These are phyloP conservation scores for Conus ventricosus DNA, from an alignment of 1,140 invertebrate genomes.

Conservation along the genomic window DNA sequence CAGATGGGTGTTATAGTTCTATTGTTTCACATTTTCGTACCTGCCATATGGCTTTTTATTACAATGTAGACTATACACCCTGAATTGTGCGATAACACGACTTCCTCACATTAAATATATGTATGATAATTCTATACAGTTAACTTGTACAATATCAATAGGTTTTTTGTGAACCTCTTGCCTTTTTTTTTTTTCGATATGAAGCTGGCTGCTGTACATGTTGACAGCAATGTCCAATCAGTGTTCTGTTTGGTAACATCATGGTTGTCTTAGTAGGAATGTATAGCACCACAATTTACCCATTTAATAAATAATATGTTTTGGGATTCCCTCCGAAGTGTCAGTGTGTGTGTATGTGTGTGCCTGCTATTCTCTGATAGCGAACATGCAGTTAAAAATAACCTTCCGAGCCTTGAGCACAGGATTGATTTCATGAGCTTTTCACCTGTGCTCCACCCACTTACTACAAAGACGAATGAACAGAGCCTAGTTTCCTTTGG, in stretches of 20 bases:
- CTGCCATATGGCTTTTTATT: neutral
- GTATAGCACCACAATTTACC: conserved; percentile 42
- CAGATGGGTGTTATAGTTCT: conserved; percentile 5
- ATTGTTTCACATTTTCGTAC: neutral
- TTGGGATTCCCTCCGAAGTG: conserved; percentile 37
- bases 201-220: conserved; percentile 22
- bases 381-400: too few relatives aligned
- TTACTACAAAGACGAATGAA: too few relatives aligned
- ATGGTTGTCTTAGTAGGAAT: conserved; percentile 42
- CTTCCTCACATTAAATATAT: conserved; percentile 20
- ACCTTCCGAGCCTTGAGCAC: too few relatives aligned
- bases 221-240: conserved; percentile 25
- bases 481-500: too few relatives aligned
- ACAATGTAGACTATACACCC: conserved; percentile 8
- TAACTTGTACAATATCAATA: conserved; percentile 15
- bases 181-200: conserved; percentile 7
- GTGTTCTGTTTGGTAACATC: conserved; percentile 36
- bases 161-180: conserved; percentile 28
- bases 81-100: neutral
- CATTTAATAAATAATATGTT: conserved; percentile 41
- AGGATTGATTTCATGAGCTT: too few relatives aligned
- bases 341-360: neutral
- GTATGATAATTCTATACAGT: conserved; percentile 4
- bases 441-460: too few relatives aligned
- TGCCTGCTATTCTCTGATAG: too few relatives aligned